phyloP scores from a whole-genome alignment of 2,888 invertebrate genomes.

The Lottia scabra region DNA sequence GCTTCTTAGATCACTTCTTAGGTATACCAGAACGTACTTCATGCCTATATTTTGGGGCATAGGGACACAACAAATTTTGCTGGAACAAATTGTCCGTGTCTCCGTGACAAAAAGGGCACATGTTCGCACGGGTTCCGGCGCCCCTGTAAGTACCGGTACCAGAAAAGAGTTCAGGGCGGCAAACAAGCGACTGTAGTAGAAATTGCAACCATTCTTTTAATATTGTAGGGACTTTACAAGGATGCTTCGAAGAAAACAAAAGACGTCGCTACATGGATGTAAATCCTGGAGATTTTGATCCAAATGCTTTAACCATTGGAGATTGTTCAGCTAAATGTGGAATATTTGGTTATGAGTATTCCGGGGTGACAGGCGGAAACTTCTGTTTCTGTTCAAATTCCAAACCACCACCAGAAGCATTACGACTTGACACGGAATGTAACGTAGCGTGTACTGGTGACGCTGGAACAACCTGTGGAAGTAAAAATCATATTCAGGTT shows the following conservation, averaged over 20 bases:
- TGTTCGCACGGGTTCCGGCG: no score
- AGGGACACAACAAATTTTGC: no score
- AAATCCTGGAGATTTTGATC: conserved; percentile 56
- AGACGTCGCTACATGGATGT: conserved; percentile 35
- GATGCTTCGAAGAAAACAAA: conserved; percentile 51
- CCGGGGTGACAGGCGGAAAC: conserved; percentile 40
- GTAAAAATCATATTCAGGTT: conserved; percentile 39
- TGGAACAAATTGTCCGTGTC: no score
- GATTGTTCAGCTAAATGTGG: conserved; percentile 47
- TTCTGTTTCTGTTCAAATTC: conserved; percentile 48
- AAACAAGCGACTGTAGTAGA: no score
- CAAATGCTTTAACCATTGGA: conserved; percentile 34
- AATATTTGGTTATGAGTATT: conserved; percentile 35
- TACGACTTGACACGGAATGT: conserved; percentile 24
- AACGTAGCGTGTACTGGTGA: conserved; percentile 41
- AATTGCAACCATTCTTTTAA: not conserved
- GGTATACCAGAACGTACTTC: no score
- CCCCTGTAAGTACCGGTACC: no score
- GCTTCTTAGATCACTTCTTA: no score
- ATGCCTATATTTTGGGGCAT: no score
- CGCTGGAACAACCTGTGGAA: conserved; percentile 39
- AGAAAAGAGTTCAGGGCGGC: no score
- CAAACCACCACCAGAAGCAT: conserved; percentile 16
- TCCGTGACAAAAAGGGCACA: no score
- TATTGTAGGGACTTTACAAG: conserved; percentile 37